These are phyloP conservation scores for Cryptoblepharus egeriae DNA, from an alignment of 2,797 vertebrate species.

Conservation along the genomic window DNA sequence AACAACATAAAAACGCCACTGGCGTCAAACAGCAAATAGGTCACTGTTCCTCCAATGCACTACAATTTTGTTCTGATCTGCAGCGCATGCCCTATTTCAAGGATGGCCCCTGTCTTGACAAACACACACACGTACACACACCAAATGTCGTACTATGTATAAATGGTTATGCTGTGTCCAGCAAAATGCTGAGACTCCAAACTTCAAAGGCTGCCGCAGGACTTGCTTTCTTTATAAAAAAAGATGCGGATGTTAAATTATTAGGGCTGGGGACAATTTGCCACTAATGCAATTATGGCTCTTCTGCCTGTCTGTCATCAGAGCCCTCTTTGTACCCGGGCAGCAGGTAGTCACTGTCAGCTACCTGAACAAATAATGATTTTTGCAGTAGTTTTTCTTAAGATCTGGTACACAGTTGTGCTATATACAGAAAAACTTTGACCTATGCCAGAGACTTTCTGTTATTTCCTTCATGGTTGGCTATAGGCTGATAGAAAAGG, in stretches of 20 bases:
- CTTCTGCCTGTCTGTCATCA: conserved; percentile 10
- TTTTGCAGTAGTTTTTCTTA: conserved; percentile 50
- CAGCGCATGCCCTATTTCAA: neutral
- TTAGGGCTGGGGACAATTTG: conserved; percentile 9
- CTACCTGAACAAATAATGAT: conserved; percentile 31
- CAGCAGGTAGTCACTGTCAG: conserved; percentile 39
- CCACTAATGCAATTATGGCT: conserved; percentile 20
- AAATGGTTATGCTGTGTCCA: neutral
- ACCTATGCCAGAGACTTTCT: conserved; percentile 40
- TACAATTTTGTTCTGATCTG: rapidly evolving
- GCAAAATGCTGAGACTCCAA: neutral
- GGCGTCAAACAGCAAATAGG: neutral
- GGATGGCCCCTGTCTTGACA: neutral
- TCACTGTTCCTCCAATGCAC: neutral
- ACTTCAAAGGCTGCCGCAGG: neutral
- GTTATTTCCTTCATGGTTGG: neutral
- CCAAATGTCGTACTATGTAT: neutral
- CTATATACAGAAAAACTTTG: conserved; percentile 19
- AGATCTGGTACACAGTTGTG: conserved; percentile 47
- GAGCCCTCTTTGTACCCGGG: conserved; percentile 7
- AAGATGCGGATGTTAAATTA: conserved; percentile 23
- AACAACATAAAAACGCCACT: neutral
- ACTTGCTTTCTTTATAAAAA: rapidly evolving
- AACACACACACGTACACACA: too few relatives aligned
- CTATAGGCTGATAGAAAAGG: conserved; percentile 60